Percentiles rank a stretch among this genome's conserved stretches.
phyloP scores from a whole-genome alignment of 2,113 vertebrate genomes.

The Hyla sarda region DNA sequence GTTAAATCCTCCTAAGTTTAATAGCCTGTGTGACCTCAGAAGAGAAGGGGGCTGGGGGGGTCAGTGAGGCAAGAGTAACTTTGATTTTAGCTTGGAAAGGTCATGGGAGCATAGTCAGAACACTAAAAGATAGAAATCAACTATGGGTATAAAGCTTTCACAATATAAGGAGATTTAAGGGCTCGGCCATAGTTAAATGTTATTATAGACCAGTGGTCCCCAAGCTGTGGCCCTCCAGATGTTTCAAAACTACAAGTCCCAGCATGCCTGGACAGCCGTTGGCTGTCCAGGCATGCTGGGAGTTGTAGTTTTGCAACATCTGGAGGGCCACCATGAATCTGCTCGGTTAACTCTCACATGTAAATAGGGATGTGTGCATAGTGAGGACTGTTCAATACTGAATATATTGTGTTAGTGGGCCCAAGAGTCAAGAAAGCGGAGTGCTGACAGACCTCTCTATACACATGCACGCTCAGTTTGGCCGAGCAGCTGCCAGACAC shows the following conservation, averaged over 20 bases:
- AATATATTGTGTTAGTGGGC: no score
- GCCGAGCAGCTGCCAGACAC: no score
- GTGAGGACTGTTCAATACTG: not conserved
- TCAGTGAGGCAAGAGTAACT: constrained; percentile 29
- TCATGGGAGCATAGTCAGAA: constrained; percentile 5
- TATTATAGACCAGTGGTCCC: no score
- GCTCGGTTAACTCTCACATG: not conserved
- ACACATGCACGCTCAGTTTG: no score
- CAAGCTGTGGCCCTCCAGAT: no score
- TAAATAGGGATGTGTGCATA: not conserved
- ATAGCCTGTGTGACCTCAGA: constrained; percentile 23
- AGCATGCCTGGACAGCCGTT: no score
- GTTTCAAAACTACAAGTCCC: no score
- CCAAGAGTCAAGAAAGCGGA: no score
- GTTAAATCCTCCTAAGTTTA: constrained; percentile 56
- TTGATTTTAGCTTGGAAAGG: constrained; percentile 27
- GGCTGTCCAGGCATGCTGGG: no score
- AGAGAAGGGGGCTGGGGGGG: constrained; percentile 12
- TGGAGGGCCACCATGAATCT: not conserved
- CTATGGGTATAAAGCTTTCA: not conserved
- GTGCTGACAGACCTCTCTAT: no score
- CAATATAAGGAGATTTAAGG: not conserved
- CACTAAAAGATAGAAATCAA: not conserved
- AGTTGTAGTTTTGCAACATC: no score
- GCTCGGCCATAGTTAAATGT: no score